Conservation (phyloP, 2,797 vertebrate species). For the Sebastolobus altivelis region DNA sequence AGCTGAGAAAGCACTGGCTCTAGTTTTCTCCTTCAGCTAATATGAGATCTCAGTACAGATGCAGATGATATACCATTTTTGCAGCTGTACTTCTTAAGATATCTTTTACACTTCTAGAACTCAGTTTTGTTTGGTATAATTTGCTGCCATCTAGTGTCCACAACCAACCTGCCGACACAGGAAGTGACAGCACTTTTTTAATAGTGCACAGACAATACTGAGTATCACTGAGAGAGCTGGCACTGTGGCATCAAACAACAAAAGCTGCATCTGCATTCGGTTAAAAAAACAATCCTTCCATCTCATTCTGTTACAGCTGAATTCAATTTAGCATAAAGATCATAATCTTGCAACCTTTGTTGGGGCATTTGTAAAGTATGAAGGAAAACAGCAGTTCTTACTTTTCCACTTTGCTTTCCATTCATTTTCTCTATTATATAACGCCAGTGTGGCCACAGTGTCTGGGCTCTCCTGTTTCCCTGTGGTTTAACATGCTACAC, state of each 20-base stretch:
- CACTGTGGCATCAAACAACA: background rate
- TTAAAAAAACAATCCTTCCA: background rate
- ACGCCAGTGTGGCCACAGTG: background rate
- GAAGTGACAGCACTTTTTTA: background rate
- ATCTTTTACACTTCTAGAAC: background rate
- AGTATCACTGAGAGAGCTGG: background rate
- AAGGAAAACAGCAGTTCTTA: background rate
- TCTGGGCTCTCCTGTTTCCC: conserved; percentile 26
- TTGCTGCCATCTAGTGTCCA: conserved; percentile 83
- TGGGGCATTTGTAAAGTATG: background rate
- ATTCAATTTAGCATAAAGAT: background rate
- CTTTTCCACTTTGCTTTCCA: background rate
- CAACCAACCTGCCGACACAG: background rate
- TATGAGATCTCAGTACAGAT: background rate
- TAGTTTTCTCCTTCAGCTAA: background rate
- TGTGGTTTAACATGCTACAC: conserved; percentile 38
- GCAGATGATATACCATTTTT: background rate
- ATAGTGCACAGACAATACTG: background rate
- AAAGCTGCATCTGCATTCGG: background rate
- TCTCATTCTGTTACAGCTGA: background rate
- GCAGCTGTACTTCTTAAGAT: background rate
- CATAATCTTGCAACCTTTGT: background rate
- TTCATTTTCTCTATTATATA: conserved; percentile 27
- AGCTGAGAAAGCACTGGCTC: background rate
- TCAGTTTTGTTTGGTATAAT: conserved; percentile 24